Conservation (phyloP, 1,140 invertebrate species). For the Gonatopus flavifemur region DNA sequence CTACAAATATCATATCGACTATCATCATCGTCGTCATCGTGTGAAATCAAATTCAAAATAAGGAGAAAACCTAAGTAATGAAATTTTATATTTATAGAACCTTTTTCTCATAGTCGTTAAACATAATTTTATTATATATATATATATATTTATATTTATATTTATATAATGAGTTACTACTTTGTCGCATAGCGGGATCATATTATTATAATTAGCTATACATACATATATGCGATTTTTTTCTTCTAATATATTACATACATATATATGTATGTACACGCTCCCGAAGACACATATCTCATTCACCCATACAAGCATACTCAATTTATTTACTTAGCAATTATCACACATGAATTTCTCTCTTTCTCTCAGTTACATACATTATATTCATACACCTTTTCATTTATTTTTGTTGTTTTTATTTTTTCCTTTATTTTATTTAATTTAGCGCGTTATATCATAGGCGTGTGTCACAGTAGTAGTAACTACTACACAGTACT, state of each 20-base stretch:
- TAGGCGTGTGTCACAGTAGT: constrained; percentile 18
- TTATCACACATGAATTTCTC: constrained; percentile 1
- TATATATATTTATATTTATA: constrained; percentile 12
- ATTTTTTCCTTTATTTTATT: background rate
- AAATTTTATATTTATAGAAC: constrained; percentile 46
- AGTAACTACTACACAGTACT: constrained; percentile 26
- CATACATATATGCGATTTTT: constrained; percentile 47
- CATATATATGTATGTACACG: constrained; percentile 49
- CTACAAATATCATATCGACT: constrained; percentile 51
- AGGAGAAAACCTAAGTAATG: constrained; percentile 35
- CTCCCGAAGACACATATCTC: constrained; percentile 9
- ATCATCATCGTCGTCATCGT: constrained; percentile 24
- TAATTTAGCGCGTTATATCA: constrained; percentile 21
- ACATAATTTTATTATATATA: constrained; percentile 24
- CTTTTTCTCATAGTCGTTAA: too few species aligned
- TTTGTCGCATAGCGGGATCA: constrained; percentile 46
- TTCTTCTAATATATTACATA: constrained; percentile 44
- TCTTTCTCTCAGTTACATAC: constrained; percentile 16
- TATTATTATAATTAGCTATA: constrained; percentile 49
- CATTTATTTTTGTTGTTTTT: background rate
- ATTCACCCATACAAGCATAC: constrained; percentile 15
- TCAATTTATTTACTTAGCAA: background rate
- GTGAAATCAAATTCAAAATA: constrained; percentile 31
- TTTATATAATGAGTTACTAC: constrained; percentile 41
- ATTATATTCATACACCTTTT: background rate